Conservation (phyloP, 2,888 invertebrate genomes). For the Aplocera efformata region DNA sequence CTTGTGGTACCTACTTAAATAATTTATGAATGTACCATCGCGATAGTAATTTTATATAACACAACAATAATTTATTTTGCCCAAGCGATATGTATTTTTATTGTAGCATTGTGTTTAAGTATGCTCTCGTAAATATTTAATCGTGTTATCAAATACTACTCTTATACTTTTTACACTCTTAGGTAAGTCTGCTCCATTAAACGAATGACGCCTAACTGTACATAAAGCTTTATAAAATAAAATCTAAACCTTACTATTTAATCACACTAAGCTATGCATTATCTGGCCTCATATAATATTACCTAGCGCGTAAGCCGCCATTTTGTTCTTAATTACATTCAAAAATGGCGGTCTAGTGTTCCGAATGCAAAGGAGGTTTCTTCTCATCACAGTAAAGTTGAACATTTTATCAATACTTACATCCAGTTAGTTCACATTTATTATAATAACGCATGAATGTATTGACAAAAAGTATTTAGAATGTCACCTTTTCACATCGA, state of each 20-base stretch:
- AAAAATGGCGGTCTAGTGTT: conserved; percentile 52
- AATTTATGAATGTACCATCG: conserved; percentile 48
- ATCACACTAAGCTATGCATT: conserved; percentile 71
- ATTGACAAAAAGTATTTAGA: conserved; percentile 45
- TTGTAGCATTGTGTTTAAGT: conserved; percentile 72
- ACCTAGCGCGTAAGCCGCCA: conserved; percentile 52
- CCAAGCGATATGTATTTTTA: conserved; percentile 78
- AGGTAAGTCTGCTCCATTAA: conserved; percentile 62
- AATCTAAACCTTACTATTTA: conserved; percentile 67
- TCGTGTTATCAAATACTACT: conserved; percentile 76
- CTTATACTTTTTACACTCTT: conserved; percentile 63
- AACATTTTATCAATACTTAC: conserved; percentile 47
- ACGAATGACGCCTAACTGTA: conserved; percentile 73
- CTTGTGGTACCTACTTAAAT: conserved; percentile 53
- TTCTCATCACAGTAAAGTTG: conserved; percentile 65
- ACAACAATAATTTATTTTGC: conserved; percentile 50
- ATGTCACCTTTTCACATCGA: conserved; percentile 51
- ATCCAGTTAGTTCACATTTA: conserved; percentile 6
- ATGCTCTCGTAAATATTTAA: conserved; percentile 59
- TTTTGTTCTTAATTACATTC: conserved; percentile 41
- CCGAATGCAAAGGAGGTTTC: conserved; percentile 48
- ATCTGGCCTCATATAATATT: conserved; percentile 56
- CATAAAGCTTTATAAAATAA: conserved; percentile 77
- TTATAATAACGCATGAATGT: conserved; percentile 25
- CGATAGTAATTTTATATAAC: conserved; percentile 44